phyloP scores from a whole-genome alignment of 2,797 vertebrate genomes.

The Falco rusticolus region DNA sequence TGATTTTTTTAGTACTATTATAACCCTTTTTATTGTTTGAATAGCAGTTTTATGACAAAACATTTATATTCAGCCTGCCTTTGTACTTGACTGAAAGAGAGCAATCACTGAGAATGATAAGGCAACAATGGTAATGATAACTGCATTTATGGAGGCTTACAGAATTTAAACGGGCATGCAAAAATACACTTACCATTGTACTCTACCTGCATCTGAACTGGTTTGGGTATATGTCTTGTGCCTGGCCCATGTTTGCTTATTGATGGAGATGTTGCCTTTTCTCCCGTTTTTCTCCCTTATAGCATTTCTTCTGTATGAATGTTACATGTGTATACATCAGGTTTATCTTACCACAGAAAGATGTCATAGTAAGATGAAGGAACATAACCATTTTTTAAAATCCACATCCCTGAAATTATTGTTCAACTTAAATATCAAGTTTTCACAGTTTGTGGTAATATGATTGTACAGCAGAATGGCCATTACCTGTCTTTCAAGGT shows the following conservation, averaged over 20 bases:
- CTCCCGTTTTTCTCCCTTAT: not conserved
- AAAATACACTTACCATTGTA: slow-evolving; percentile 48
- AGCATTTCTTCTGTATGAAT: slow-evolving; percentile 7
- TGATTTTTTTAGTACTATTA: slow-evolving; percentile 78
- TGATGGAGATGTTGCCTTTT: not conserved
- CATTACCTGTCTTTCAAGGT: slow-evolving; percentile 6
- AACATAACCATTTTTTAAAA: slow-evolving; percentile 26
- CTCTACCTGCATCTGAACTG: slow-evolving; percentile 43
- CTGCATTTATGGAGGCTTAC: slow-evolving; percentile 73
- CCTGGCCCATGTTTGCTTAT: slow-evolving; percentile 21
- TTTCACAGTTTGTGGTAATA: slow-evolving; percentile 17
- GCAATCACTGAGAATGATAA: slow-evolving; percentile 76
- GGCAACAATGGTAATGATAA: slow-evolving; percentile 76
- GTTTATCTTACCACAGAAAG: not conserved
- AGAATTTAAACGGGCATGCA: slow-evolving; percentile 66
- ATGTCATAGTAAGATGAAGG: not conserved
- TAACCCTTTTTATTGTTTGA: slow-evolving; percentile 79
- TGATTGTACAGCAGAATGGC: not conserved
- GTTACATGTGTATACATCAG: not conserved
- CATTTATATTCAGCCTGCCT: slow-evolving; percentile 79
- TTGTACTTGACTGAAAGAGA: slow-evolving; percentile 78
- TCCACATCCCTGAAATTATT: slow-evolving; percentile 15
- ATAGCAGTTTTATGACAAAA: slow-evolving; percentile 81
- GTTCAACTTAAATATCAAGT: slow-evolving; percentile 13
- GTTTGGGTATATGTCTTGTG: slow-evolving; percentile 10